phyloP scores from a whole-genome alignment of 2,113 vertebrate genomes.

The Istiophorus platypterus region DNA sequence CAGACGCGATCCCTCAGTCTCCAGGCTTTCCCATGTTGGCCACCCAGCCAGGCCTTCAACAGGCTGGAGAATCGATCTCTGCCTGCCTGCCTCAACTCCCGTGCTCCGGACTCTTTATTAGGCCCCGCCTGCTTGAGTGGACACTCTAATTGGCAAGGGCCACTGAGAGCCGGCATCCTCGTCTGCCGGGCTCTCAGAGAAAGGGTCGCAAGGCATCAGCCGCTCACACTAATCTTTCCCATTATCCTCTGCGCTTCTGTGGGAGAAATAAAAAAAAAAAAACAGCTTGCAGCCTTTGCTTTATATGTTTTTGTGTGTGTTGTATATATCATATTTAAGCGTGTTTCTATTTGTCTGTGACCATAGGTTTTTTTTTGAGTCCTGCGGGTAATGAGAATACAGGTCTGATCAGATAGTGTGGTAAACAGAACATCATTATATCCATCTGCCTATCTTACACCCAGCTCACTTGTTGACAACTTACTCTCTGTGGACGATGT shows the following conservation, averaged over 20 bases:
- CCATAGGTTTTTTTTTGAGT: conserved; percentile 14
- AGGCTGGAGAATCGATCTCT: conserved; percentile 67
- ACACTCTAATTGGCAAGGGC: conserved; percentile 79
- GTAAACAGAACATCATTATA: conserved; percentile 37
- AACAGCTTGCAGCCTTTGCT: conserved; percentile 60
- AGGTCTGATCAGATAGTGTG: conserved; percentile 19
- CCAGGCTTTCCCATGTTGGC: conserved; percentile 59
- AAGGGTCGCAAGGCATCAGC: conserved; percentile 71
- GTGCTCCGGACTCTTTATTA: conserved; percentile 74
- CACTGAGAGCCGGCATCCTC: conserved; percentile 79
- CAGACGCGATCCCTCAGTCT: conserved; percentile 45
- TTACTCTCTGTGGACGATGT: background rate
- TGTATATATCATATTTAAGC: conserved; percentile 10
- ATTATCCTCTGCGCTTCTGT: conserved; percentile 75
- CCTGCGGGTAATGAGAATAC: conserved; percentile 40
- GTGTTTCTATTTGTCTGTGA: conserved; percentile 40
- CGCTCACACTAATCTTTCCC: conserved; percentile 79
- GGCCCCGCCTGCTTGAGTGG: conserved; percentile 54
- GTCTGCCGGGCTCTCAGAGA: conserved; percentile 59
- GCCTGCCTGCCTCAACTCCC: conserved; percentile 52
- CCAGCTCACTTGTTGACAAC: conserved; percentile 44
- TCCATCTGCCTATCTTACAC: background rate
- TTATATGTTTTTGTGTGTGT: conserved; percentile 23
- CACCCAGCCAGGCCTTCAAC: conserved; percentile 59
- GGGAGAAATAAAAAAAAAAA: conserved; percentile 70